Conservation (phyloP, 2,888 invertebrate genomes). For the Colostygia pectinataria region DNA sequence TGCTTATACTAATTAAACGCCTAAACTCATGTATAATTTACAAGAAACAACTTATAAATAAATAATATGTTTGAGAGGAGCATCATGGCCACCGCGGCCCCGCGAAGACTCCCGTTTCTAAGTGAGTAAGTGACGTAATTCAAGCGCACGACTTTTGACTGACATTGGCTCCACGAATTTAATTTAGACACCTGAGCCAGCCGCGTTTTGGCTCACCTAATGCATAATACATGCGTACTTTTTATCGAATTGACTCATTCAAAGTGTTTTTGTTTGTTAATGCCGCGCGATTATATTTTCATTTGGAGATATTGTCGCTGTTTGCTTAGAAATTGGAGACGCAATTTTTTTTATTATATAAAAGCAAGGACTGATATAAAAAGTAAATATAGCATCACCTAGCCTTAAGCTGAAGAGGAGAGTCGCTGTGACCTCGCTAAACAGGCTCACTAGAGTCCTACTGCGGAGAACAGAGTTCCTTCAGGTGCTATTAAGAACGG, state of each 20-base stretch:
- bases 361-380: neutral
- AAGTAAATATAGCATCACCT: no score
- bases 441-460: no score
- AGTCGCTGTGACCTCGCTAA: no score
- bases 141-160: constrained; percentile 53
- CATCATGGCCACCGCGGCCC: constrained; percentile 2
- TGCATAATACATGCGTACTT: constrained; percentile 68
- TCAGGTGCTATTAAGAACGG: no score
- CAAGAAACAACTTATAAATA: neutral
- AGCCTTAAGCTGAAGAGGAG: no score
- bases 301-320: constrained; percentile 21
- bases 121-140: constrained; percentile 36
- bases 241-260: constrained; percentile 55
- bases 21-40: neutral
- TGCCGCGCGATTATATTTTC: constrained; percentile 53
- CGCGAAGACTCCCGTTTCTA: constrained; percentile 24
- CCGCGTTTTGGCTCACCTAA: constrained; percentile 44
- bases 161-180: constrained; percentile 66
- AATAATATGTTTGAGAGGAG: neutral
- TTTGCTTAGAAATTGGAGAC: constrained; percentile 7
- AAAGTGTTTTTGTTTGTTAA: constrained; percentile 59
- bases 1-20: neutral
- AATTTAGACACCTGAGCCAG: constrained; percentile 63
- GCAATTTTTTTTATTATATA: neutral
- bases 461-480: no score